Evolutionary conservation across 1,140 invertebrate species (phyloP), one percentile per base, ranked within the genome.

Genomic region (Daktulosphaira vitifoliae): DNA sequence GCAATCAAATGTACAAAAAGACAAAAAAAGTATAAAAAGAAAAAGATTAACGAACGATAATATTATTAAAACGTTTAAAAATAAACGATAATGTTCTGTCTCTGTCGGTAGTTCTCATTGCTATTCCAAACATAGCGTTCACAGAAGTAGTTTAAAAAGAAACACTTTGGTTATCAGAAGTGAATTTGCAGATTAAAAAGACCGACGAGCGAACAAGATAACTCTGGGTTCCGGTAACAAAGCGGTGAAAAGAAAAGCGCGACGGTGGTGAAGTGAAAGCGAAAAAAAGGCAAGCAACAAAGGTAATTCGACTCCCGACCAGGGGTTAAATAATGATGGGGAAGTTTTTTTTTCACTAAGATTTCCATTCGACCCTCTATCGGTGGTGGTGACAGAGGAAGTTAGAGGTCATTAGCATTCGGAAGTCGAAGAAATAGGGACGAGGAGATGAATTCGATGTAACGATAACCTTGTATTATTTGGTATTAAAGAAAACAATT

Each of bases 311-410:
- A 62, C 54, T 62, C 54, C 54, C 42, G 44, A 48, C 54, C 16
- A 16, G 54, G 54, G 54, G 54, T 62, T 62, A 62, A 62, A 62
- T 62, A 62, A 62, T 62, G 54, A 62, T 22, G 54, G 42, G 51
- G 54, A 48, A 48, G 42, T 51, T 33, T 22, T 16, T 48, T 5
- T 48, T 16, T 7, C 38, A 23, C 54, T 25, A 62, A 62, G 54
- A 62, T 62, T 62, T 33, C 46, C 54, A 6, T 38, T 46, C 39
- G 39, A 5, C 23, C 42, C 53, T 56, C 38, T 18, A 15, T 4
- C 16, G 26, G 9, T 11, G 29, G 13, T 18, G 8, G 26, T 7
- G n/a, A 15, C 20, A 2, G 42, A 33, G 39, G 23, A 46, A 62
- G 54, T 29, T 38, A 46, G 54, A 48, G 42, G 54, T 62, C 54